Evolutionary conservation across 2,888 invertebrate species (phyloP).

Genomic region (Napeogenes sylphis): DNA sequence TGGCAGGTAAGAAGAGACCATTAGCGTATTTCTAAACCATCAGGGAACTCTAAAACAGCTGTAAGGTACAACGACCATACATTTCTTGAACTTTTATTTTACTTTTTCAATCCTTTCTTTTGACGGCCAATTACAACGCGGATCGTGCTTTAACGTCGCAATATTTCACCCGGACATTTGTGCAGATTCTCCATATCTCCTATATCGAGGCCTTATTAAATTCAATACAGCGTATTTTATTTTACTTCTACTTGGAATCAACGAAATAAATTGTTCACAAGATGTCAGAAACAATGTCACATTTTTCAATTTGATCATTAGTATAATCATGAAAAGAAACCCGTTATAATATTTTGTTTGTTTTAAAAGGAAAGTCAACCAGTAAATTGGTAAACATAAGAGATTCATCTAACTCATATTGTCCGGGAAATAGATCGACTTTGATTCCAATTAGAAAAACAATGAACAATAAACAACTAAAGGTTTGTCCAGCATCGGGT

Average conservation of each 20-base stretch:
- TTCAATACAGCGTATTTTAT: constrained; percentile 3
- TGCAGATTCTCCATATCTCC: constrained; percentile 25
- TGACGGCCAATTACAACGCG: constrained; percentile 21
- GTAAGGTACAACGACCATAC: not conserved
- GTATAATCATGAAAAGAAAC: too few relatives aligned
- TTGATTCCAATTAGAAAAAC: not conserved
- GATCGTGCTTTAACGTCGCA: constrained; percentile 19
- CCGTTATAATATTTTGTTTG: too few relatives aligned
- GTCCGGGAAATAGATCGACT: not conserved
- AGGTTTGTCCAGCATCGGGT: not conserved
- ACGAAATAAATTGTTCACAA: not conserved
- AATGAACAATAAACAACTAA: not conserved
- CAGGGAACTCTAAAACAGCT: constrained; percentile 5
- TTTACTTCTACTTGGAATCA: not conserved
- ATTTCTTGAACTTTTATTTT: constrained; percentile 6
- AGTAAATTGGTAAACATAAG: too few relatives aligned
- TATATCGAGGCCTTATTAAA: constrained; percentile 22
- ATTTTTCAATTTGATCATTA: not conserved
- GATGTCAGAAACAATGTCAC: not conserved
- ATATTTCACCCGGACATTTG: constrained; percentile 30
- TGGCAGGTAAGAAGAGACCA: not conserved
- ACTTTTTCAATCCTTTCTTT: constrained; percentile 13
- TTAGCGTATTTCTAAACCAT: not conserved
- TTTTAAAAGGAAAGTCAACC: too few relatives aligned
- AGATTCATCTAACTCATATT: too few relatives aligned